Base-by-base conservation (phyloP, 2,113 vertebrate species). In the Prinia subflava region DNA sequence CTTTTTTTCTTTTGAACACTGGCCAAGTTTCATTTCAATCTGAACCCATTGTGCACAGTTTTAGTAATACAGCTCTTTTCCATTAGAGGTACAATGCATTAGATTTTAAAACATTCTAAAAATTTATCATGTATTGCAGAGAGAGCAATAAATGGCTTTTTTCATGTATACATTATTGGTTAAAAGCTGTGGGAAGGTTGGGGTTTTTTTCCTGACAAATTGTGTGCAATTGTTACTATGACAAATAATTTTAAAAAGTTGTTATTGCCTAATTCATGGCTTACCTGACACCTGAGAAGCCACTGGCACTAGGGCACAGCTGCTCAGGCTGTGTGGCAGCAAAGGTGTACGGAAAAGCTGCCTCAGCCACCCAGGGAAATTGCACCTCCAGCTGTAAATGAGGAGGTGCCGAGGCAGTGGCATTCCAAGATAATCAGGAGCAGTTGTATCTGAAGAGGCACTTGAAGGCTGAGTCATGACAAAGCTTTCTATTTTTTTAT, bases 11-110 rank as follows among this genome's bases (percentile, higher is more conserved):
- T 89, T 94, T 91, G 86, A 94, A 46, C 25, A 4, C n/a, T 39
- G 20, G 73, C 89, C 86, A 95, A 80, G 15, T 70, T 90, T 89
- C 57, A 87, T 64, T 83, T 86, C 74, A 79, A 81, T 77, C 74
- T 82, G 57, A 92, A 71, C 47, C 57, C 18, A 20, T 44, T 46
- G 46, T 83, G 77, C 18, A 15, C 44, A 44, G 15, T 78, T 89
- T 84, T 76, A 88, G 69, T 93, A 64, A 65, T 55, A 53, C 14
- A 73, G 19, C 17, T 75, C 42, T 92, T 84, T 88, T 83, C 46
- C 35, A 47, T 65, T 87, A 79, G 74, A 42, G n/a, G 14, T 47
- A 73, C 42, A 83, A 41, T 46, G 22, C 30, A 39, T 76, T 76
- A 28, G 13, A n/a, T 81, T 80, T 64, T 60, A 55, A 79, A 55